Evolutionary conservation across 1,140 invertebrate genomes (phyloP).

Genomic region (Anoplophora glabripennis): DNA sequence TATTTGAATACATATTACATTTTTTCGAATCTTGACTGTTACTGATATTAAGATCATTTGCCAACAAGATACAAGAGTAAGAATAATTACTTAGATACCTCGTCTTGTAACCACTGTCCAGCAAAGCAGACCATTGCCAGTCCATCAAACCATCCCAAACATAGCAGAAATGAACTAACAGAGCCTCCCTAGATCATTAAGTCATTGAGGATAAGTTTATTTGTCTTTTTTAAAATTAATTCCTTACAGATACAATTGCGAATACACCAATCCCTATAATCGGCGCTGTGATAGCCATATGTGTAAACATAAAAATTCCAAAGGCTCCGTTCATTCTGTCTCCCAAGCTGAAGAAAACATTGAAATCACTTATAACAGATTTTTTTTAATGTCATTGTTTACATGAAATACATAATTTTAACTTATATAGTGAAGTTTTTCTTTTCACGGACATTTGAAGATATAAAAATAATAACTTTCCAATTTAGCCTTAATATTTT

Average conservation of each 20-base stretch:
- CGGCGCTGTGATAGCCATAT: conserved; percentile 5
- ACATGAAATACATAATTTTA: too few species aligned
- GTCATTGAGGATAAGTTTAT: background rate
- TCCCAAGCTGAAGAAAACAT: background rate
- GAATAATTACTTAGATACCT: too few species aligned
- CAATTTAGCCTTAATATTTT: too few species aligned
- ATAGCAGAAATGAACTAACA: conserved; percentile 1
- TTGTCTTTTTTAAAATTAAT: background rate
- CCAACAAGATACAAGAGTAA: too few species aligned
- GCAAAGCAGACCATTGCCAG: too few species aligned
- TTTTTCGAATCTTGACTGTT: background rate
- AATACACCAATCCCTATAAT: conserved; percentile 11
- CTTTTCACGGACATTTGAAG: too few species aligned
- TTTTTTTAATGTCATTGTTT: background rate
- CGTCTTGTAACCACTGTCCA: conserved; percentile 15
- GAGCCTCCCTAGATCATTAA: background rate
- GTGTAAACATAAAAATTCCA: conserved; percentile 10
- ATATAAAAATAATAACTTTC: too few species aligned
- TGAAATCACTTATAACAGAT: background rate
- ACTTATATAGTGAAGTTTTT: too few species aligned
- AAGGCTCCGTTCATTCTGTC: conserved; percentile 3
- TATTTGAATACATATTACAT: background rate
- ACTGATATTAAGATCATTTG: too few species aligned
- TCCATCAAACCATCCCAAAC: conserved; percentile 14
- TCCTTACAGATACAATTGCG: conserved; percentile 9